These are phyloP conservation scores for Anthopleura sola DNA, from an alignment of 64 coral and sea anemone species.

Conservation along the genomic window DNA sequence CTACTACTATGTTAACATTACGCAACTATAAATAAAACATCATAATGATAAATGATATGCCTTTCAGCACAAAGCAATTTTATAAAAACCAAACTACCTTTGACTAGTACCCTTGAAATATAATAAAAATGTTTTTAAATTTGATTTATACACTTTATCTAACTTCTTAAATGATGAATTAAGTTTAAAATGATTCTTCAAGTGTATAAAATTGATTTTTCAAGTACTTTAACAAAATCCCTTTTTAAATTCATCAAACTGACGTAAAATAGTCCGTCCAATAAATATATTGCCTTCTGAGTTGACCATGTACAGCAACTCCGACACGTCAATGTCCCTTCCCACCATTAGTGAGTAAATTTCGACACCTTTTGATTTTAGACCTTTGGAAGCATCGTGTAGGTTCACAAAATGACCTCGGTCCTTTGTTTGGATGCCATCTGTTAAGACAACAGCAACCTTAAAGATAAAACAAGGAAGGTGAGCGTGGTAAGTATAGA, in stretches of 20 bases:
- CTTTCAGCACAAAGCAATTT: no score
- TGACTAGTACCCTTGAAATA: no score
- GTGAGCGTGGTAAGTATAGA: no score
- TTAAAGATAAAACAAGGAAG: neutral
- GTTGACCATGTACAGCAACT: neutral
- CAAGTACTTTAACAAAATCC: neutral
- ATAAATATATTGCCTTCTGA: neutral
- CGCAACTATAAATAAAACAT: no score
- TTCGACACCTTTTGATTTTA: constrained; percentile 2
- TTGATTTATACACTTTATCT: no score
- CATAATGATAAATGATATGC: no score
- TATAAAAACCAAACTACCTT: no score
- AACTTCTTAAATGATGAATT: no score
- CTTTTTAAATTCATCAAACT: neutral
- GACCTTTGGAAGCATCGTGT: neutral
- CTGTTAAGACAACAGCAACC: constrained; percentile 7
- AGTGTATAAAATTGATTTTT: neutral
- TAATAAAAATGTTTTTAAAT: no score
- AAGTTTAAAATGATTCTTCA: no score
- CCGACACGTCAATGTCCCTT: neutral
- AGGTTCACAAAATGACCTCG: neutral
- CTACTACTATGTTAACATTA: no score
- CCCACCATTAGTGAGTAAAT: constrained; percentile 14
- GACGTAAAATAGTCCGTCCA: neutral
- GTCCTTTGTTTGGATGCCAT: constrained; percentile 2